Conservation (phyloP, 2,888 invertebrate genomes). For the Liodrosophila aerea region DNA sequence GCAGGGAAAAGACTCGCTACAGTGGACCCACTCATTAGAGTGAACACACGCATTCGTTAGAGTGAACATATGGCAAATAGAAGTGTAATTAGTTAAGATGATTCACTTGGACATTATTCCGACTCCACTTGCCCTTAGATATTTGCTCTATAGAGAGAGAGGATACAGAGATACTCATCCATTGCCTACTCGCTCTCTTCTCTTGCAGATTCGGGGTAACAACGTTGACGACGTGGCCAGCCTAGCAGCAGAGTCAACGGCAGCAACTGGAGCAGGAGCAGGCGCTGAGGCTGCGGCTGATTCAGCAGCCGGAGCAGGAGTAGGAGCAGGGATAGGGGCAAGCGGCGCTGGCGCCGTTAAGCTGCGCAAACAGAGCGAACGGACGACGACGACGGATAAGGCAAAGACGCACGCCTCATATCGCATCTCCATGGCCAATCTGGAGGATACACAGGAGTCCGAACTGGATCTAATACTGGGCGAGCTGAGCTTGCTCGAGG, state of each 20-base stretch:
- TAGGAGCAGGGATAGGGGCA: neutral
- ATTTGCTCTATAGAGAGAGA: too few species aligned
- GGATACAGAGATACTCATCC: too few species aligned
- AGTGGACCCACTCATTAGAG: too few species aligned
- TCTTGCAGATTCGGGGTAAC: constrained; percentile 57
- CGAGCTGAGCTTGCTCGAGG: constrained; percentile 95
- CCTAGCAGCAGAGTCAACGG: constrained; percentile 49
- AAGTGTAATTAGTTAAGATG: too few species aligned
- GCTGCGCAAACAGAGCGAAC: constrained; percentile 74
- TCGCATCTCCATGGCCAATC: constrained; percentile 97
- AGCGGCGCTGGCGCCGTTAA: constrained; percentile 70
- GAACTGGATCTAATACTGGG: constrained; percentile 98
- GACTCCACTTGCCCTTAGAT: too few species aligned
- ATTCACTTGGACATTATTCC: too few species aligned
- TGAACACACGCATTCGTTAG: too few species aligned
- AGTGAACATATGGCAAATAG: too few species aligned
- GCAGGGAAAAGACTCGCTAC: too few species aligned
- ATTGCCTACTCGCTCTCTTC: too few species aligned
- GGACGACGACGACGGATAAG: constrained; percentile 48
- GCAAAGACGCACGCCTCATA: constrained; percentile 82
- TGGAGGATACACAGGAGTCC: constrained; percentile 97
- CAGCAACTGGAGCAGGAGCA: neutral
- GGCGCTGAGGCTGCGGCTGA: neutral
- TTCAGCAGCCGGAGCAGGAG: neutral
- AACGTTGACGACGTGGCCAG: constrained; percentile 60